phyloP scores from a whole-genome alignment of 2,797 vertebrate genomes.

The Acomys russatus region DNA sequence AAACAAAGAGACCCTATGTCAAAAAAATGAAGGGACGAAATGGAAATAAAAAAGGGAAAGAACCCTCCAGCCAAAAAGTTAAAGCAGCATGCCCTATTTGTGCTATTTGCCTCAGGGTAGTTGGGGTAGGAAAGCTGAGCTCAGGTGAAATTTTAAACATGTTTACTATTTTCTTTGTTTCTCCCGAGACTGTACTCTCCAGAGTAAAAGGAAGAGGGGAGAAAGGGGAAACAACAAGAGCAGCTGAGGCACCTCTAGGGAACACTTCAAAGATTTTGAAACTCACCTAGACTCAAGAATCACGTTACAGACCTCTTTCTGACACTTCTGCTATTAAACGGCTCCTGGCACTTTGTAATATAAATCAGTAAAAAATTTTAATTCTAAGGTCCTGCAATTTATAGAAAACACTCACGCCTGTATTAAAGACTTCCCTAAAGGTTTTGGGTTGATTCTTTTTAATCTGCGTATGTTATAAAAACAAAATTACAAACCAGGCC shows the following conservation, averaged over 20 bases:
- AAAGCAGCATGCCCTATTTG: not conserved
- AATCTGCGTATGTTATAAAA: not conserved
- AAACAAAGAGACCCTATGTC: not conserved
- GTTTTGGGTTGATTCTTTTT: not conserved
- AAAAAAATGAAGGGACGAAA: not conserved
- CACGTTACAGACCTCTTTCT: slow-evolving; percentile 16
- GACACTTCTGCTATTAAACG: not conserved
- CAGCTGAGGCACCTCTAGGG: slow-evolving; percentile 37
- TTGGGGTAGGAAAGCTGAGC: slow-evolving; percentile 23
- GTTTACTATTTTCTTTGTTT: slow-evolving; percentile 72
- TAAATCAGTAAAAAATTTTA: slow-evolving; percentile 29
- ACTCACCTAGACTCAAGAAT: not conserved
- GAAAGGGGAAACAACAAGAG: slow-evolving; percentile 47
- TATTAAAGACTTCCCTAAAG: not conserved
- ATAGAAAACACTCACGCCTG: not conserved
- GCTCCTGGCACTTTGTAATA: not conserved
- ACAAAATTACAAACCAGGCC: not conserved
- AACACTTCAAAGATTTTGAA: not conserved
- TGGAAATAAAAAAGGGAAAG: not conserved
- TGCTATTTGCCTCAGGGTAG: not conserved
- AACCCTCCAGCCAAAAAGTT: not conserved
- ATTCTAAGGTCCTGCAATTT: slow-evolving; percentile 31
- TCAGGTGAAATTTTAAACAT: slow-evolving; percentile 74
- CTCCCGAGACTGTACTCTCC: slow-evolving; percentile 61
- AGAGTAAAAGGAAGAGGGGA: not conserved